phyloP scores from a whole-genome alignment of 1,140 invertebrate species.

The Achroia grisella region DNA sequence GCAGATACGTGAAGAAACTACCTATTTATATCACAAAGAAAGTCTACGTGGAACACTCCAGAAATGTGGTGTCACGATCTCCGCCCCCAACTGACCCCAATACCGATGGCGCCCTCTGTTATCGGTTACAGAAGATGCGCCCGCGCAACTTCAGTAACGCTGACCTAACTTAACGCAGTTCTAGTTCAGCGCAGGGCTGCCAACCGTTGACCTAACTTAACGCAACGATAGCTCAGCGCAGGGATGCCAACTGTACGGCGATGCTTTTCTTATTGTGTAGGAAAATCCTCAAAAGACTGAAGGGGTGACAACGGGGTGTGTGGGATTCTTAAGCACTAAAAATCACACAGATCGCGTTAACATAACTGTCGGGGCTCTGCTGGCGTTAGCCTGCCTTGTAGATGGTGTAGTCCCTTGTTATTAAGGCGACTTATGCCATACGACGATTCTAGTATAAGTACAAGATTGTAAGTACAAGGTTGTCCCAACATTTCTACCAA shows the following conservation, averaged over 20 bases:
- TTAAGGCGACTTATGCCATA: too few species aligned
- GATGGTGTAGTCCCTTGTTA: too few species aligned
- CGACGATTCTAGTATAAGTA: too few species aligned
- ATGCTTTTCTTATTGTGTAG: too few species aligned
- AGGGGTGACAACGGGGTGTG: too few species aligned
- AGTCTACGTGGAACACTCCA: background rate
- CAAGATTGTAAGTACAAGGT: too few species aligned
- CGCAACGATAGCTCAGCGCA: constrained; percentile 25
- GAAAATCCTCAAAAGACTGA: too few species aligned
- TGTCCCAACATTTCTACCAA: too few species aligned
- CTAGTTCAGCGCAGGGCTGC: constrained; percentile 18
- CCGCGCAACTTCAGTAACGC: constrained; percentile 24
- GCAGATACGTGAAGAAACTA: background rate
- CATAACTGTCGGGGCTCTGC: too few species aligned
- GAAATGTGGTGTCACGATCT: background rate
- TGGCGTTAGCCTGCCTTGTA: too few species aligned
- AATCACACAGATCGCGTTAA: too few species aligned
- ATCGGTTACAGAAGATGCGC: constrained; percentile 17
- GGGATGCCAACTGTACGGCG: background rate
- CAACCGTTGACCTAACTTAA: constrained; percentile 54
- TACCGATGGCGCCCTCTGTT: constrained; percentile 40
- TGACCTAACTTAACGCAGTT: constrained; percentile 53
- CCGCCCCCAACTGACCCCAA: constrained; percentile 24
- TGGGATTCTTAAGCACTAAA: too few species aligned
- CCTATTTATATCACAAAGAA: background rate